Base-by-base conservation (phyloP, 2,888 invertebrate species). In the Pimpla rufipes region DNA sequence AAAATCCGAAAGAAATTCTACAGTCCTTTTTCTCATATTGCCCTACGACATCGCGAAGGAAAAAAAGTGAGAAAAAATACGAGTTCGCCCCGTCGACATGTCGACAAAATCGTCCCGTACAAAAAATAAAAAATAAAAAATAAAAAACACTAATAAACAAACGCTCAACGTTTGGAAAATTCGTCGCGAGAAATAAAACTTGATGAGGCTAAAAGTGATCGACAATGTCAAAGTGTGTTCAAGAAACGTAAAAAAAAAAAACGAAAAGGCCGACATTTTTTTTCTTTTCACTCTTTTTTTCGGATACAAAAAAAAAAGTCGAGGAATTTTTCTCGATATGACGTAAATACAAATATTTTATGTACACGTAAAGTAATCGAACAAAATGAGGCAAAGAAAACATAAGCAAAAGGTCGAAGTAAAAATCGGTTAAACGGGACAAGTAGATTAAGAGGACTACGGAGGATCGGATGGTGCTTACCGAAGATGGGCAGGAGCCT, bases 401-500 rank as follows among this genome's bases (percentile, higher is more conserved):
- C 50, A 85, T 78, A 85, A 84, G 52, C 79, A 84, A 87, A 86
- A 84, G 85, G 86, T 83, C 71, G 74, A 78, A 75, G 45, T 55
- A 85, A 83, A 81, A 86, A 85, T 89, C 88, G 88, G 90, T 93
- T 89, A 88, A 91, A 90, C 87, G 89, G 92, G 92, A 92, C 90
- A 90, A 92, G 92, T 93, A 92, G 91, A 91, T 93, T 92, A 93
- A 93, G 85, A 91, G 93, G 93, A 93, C 90, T 92, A 93, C 91
- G 90, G 91, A 93, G 93, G 93, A 93, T 88, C 87, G 93, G 93
- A 92, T 93, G 91, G 93, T 93, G 93, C 93, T 93, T 93, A 93
- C 93, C 93, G 90, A 92, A 93, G 90, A 92, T 90, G 92, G 93
- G 91, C 93, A 92, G 93, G 93, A 93, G 91, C 93, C 90, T 92